A percentile compares a stretch with the other conserved stretches of the same genome.
Evolutionary conservation across 2,797 vertebrate species (phyloP).

Genomic region (Danio kyathit): DNA sequence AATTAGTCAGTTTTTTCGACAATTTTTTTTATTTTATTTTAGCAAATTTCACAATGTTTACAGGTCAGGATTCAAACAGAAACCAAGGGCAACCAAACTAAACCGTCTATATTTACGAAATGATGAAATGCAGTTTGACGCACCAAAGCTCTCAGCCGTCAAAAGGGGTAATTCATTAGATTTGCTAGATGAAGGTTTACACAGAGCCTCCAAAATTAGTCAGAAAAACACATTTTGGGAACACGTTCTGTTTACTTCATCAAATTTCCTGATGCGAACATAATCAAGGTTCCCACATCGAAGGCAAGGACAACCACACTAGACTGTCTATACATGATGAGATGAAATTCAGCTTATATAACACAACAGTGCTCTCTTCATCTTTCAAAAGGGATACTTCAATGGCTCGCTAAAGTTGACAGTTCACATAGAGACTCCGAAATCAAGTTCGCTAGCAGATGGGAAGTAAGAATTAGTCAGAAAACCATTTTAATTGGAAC

Average conservation of each 20-base stretch:
- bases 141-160: not conserved
- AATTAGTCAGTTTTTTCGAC: no score
- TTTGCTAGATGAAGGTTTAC: not conserved
- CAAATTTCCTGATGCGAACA: not conserved
- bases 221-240: not conserved
- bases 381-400: no score
- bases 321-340: no score
- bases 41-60: no score
- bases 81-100: not conserved
- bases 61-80: no score
- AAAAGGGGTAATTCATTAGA: not conserved
- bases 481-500: not conserved
- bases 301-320: not conserved
- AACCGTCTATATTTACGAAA: not conserved
- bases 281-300: not conserved
- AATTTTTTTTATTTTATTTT: no score
- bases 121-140: not conserved
- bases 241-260: not conserved
- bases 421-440: no score
- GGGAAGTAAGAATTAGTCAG: not conserved
- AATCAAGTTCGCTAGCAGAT: not conserved
- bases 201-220: not conserved
- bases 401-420: no score
- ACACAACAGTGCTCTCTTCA: no score
- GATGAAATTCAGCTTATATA: no score